These are phyloP conservation scores for Alloscopus bannaensis DNA, from an alignment of 2,888 invertebrate genomes.

Conservation along the genomic window DNA sequence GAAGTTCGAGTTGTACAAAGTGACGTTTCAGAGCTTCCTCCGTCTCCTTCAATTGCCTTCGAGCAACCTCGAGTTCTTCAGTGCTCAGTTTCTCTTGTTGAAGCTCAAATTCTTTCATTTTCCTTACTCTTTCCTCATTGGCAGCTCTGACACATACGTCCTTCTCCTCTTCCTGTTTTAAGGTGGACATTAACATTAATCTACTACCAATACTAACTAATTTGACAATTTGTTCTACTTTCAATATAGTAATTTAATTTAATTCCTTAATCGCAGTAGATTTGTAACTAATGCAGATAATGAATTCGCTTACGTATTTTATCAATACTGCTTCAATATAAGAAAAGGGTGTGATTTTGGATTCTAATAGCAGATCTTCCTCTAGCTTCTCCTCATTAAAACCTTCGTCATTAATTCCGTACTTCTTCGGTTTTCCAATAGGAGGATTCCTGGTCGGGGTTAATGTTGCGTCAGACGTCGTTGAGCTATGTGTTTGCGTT, in stretches of 20 bases:
- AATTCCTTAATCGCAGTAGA: too few relatives aligned
- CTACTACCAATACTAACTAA: too few relatives aligned
- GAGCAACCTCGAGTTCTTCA: neutral
- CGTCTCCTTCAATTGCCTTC: neutral
- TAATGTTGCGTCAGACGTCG: conserved; percentile 41
- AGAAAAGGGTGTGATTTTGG: conserved; percentile 7
- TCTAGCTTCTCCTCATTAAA: conserved; percentile 28
- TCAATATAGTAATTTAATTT: too few relatives aligned
- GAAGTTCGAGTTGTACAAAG: conserved; percentile 13
- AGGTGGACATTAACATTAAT: too few relatives aligned
- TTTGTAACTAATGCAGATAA: too few relatives aligned
- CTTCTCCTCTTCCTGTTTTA: conserved; percentile 30
- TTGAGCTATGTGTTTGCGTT: conserved; percentile 52
- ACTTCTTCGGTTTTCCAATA: conserved; percentile 38
- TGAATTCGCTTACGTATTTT: neutral
- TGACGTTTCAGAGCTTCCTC: conserved; percentile 11
- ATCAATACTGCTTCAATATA: conserved; percentile 2
- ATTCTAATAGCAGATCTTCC: conserved; percentile 48
- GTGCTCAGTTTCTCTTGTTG: conserved; percentile 5
- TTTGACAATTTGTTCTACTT: too few relatives aligned
- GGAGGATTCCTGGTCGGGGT: conserved; percentile 38
- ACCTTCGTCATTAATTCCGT: conserved; percentile 29
- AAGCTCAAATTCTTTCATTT: neutral
- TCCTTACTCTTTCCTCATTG: neutral
- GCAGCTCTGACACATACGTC: conserved; percentile 12